Percentiles rank a stretch among this genome's conserved stretches.
phyloP scores from a whole-genome alignment of 2,797 vertebrate genomes.

The Rhynchonycteris naso region DNA sequence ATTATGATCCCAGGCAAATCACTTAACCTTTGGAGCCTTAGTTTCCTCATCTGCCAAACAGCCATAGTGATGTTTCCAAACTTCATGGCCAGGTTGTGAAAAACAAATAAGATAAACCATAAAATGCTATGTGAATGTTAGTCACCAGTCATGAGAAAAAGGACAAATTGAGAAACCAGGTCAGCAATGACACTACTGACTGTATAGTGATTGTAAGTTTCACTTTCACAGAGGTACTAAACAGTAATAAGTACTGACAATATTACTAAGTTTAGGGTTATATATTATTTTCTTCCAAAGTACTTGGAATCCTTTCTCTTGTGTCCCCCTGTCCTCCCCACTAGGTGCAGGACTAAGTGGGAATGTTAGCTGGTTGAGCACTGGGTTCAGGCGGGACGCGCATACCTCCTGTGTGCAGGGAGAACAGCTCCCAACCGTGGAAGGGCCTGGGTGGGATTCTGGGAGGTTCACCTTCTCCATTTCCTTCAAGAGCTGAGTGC shows the following conservation, averaged over 20 bases:
- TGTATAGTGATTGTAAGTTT: background rate
- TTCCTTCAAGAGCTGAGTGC: background rate
- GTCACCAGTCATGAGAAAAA: background rate
- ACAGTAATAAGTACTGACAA: background rate
- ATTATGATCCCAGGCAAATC: background rate
- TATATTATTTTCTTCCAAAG: background rate
- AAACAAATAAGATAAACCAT: slow-evolving; percentile 34
- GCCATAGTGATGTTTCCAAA: slow-evolving; percentile 1
- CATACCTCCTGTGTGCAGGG: background rate
- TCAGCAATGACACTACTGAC: background rate
- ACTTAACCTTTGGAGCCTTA: slow-evolving; percentile 30
- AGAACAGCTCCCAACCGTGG: background rate
- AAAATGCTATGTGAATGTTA: background rate
- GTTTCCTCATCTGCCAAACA: slow-evolving; percentile 56
- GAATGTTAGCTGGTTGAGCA: background rate
- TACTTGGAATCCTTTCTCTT: background rate
- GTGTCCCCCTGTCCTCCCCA: background rate
- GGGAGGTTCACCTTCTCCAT: background rate
- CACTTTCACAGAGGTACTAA: background rate
- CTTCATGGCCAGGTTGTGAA: background rate
- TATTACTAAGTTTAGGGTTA: background rate
- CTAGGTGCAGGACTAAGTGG: background rate
- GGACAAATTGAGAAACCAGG: slow-evolving; percentile 20
- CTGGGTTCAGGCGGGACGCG: background rate
- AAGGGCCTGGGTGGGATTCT: background rate